Base-by-base conservation (phyloP, 2,888 invertebrate species). In the Lacanobia wlatinum region DNA sequence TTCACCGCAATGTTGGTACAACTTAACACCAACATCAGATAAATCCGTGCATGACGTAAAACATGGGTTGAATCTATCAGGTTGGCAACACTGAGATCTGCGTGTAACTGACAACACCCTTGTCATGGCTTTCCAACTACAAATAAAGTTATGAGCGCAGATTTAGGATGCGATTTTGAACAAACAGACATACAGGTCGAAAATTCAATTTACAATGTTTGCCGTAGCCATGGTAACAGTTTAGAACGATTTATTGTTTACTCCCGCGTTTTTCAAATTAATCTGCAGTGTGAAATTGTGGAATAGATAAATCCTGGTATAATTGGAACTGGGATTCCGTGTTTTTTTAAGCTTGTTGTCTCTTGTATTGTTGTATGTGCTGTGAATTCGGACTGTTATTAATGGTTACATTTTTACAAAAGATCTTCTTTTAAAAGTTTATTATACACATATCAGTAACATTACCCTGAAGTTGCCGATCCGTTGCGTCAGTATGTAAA, bases 91-190 rank as follows among this genome's bases (percentile, higher is more conserved):
- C 62, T 50, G 69, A 75, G 82, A 82, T 72, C 65, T 73, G 82
- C 76, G 82, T 90, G 90, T 73, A 71, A 61, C 83, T 87, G 90
- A 90, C 91, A 88, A 82, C 70, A 91, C 90, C 90, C 91, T 90
- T 85, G 84, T 91, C 91, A 90, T 55, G 78, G 68, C 48, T 78
- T 53, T 65, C 73, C 70, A 85, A 87, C 87, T 87, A 84, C 80
- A 81, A 85, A 88, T 87, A 87, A 87, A 89, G 85, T 88, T 88
- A 67, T 79, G 43, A 60, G 80, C 72, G 77, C 73, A 80, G 73
- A 78, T 78, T 79, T 73, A 76, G 71, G 23, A 73, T 73, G 73
- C 73, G 68, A 79, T 82, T 40, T 78, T 73, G 72, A 77, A 83
- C 82, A 61, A 84, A 86, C 73, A 85, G 75, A 66, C 69, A 65